Evolutionary conservation across 2,113 vertebrate genomes (phyloP), one percentile per base, ranked within the genome.

Genomic region (Mus pahari): DNA sequence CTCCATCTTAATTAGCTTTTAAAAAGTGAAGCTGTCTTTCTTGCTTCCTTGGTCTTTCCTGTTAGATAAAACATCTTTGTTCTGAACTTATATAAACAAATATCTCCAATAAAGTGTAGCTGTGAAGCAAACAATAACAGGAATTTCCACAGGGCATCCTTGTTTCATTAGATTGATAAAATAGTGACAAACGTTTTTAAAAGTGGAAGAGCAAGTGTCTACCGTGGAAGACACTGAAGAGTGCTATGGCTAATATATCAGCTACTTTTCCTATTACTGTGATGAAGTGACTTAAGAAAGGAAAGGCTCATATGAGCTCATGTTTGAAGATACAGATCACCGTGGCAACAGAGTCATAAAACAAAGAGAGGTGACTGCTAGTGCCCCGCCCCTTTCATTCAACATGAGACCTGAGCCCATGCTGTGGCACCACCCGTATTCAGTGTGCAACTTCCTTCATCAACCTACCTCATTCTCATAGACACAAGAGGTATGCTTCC

Each of bases 41-140:
- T 86, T 77, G 68, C 16, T 92, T 96, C 45, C 88, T 74, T 6
- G 75, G n/a, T 90, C 58, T 84, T 95, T 96, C 91, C 89, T 94
- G 77, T 83, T 58, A 89, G 68, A 89, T 89, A 81, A 95, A 94
- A 89, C 13, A 50, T 86, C 53, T 96, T 91, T 88, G 66, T 60
- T 60, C 71, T 78, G 28, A 45, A 88, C 50, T 68, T 88, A 42
- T 88, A 70, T 84, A 87, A 97, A 92, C 90, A 96, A 96, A 78
- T 60, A 66, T 26, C 84, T n/a, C 88, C 20, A n/a, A 5, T 73
- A 48, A 92, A 91, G 66, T 58, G n/a, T 26, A 75, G 13, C n/a
- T 3, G 6, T 66, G 64, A 92, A 13, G 62, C 50, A 89, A 91
- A 94, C 79, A 93, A 33, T 77, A 90, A 71, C 62, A 91, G 94